These are phyloP conservation scores for Pseudochirops cupreus DNA, from an alignment of 2,797 vertebrate genomes.

Conservation along the genomic window DNA sequence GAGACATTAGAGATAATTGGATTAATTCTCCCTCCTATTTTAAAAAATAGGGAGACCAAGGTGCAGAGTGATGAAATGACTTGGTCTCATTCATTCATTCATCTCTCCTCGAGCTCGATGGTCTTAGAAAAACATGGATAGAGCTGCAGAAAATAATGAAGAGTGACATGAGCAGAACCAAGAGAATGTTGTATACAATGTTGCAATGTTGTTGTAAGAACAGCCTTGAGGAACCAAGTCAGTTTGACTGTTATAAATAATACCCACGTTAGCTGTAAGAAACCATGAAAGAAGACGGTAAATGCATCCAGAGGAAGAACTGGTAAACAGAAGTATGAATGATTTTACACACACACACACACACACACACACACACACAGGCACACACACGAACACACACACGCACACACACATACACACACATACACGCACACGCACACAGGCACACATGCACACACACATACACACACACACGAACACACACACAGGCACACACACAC, in stretches of 20 bases:
- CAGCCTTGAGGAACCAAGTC: neutral
- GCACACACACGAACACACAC: too few species aligned
- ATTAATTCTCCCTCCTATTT: neutral
- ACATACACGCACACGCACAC: too few species aligned
- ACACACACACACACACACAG: too few species aligned
- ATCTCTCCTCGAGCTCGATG: neutral
- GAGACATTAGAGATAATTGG: neutral
- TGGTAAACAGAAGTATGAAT: neutral
- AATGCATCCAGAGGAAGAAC: neutral
- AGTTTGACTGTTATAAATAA: neutral
- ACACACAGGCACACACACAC: too few species aligned
- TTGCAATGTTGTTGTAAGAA: neutral
- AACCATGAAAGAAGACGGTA: neutral
- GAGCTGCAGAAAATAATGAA: neutral
- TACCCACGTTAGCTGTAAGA: neutral
- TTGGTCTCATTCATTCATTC: neutral
- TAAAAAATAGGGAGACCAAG: neutral
- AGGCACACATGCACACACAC: too few species aligned
- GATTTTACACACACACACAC: neutral
- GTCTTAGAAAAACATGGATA: neutral
- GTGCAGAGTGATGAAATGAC: neutral
- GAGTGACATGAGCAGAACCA: neutral
- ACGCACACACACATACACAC: too few species aligned
- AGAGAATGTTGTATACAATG: too few species aligned
- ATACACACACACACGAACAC: too few species aligned